These are phyloP conservation scores for Camponotus floridanus DNA, from an alignment of 1,140 invertebrate species.

Conservation along the genomic window DNA sequence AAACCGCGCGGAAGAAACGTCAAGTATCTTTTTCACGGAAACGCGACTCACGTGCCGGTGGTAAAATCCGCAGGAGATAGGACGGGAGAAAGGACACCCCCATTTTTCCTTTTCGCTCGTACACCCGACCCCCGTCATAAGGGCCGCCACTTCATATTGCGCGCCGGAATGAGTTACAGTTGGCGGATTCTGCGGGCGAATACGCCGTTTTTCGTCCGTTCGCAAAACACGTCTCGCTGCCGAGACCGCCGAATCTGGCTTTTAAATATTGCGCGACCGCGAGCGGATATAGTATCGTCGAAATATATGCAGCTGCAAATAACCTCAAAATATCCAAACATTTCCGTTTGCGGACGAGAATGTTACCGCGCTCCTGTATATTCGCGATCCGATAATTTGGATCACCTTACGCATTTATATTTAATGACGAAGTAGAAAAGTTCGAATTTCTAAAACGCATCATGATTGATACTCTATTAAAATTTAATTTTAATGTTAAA, in stretches of 20 bases:
- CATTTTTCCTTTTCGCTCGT: slow-evolving; percentile 64
- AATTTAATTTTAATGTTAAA: neutral
- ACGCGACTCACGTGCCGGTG: neutral
- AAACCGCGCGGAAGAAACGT: slow-evolving; percentile 37
- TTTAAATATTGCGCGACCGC: slow-evolving; percentile 64
- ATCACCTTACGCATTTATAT: neutral
- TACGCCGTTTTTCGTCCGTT: slow-evolving; percentile 59
- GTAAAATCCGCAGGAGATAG: slow-evolving; percentile 48
- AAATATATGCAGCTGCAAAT: slow-evolving; percentile 54
- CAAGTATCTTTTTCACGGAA: slow-evolving; percentile 35
- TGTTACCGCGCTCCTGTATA: slow-evolving; percentile 17
- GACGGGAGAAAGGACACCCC: slow-evolving; percentile 22
- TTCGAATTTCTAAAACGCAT: neutral
- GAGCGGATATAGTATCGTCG: slow-evolving; percentile 32
- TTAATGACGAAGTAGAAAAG: neutral
- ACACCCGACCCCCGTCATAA: slow-evolving; percentile 49
- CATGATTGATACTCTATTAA: neutral
- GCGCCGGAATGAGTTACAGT: slow-evolving; percentile 67
- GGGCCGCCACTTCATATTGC: slow-evolving; percentile 66
- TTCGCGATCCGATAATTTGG: slow-evolving; percentile 38
- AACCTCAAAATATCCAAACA: slow-evolving; percentile 27
- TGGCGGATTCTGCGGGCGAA: slow-evolving; percentile 45
- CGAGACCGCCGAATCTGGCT: slow-evolving; percentile 34
- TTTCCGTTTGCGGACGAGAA: slow-evolving; percentile 27
- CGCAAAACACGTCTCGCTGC: slow-evolving; percentile 35